Evolutionary conservation across 2,113 vertebrate species (phyloP), one percentile per base, ranked within the genome.

Genomic region (Columba livia): DNA sequence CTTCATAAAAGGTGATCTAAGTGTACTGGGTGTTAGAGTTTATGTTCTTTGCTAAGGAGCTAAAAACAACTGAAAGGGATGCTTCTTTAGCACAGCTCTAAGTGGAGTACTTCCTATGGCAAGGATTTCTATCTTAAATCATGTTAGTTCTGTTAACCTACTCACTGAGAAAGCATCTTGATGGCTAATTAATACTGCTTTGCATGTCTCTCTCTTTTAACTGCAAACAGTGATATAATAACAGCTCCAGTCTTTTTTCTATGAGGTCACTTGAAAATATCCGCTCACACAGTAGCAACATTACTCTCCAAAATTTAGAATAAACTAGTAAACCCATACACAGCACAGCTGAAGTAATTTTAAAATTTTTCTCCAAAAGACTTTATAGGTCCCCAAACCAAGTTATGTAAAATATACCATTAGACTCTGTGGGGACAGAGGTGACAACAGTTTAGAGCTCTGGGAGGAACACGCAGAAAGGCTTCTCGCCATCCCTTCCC

Each of bases 381-480:
- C 6, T 60, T 70, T 60, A 67, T 10, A 56, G 29, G 12, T 13
- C 42, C 11, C 12, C 26, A 87, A 36, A 69, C 28, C 31, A 47
- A 60, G 38, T 34, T 47, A 51, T 12, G 5, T 31, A 34, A 91
- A 93, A 71, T 15, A 40, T 8, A 47, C 11, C 12, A 11, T 25
- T 25, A 57, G 23, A 50, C 2, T 50, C 65, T 48, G 31, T 31
- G 38, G 36, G 42, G 53, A 87, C 12, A 60, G 34, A 6, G 12
- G 18, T 3, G 12, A 56, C 48, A 79, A 38, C 38, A 83, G 23
- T 32, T 38, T 75, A 70, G 11, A 65, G 19, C 11, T 90, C 48
- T 60, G 23, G 8, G 38, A 88, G 6, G 34, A 65, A 79, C 0
- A 0, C 7, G 11, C 15, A 71, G 44, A 85, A 44, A 0, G n/a